Evolutionary conservation across 2,113 vertebrate genomes (phyloP).

Genomic region (Pelobates fuscus): DNA sequence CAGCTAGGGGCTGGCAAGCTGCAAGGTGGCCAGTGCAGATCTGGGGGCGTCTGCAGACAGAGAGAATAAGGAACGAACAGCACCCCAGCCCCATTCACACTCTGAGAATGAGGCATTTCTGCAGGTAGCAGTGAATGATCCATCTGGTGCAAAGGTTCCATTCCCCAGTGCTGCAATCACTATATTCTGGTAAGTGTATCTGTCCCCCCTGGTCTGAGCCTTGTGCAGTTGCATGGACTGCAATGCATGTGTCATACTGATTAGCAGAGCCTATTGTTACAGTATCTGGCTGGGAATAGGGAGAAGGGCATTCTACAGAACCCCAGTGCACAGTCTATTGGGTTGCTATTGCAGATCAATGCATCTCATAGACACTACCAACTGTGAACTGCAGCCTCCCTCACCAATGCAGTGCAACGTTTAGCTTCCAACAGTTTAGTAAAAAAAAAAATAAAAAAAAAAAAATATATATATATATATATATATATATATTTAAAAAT

Average conservation of each 20-base stretch:
- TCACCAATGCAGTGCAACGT: background rate
- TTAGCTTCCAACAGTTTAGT: too few relatives aligned
- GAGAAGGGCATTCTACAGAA: background rate
- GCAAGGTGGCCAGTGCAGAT: background rate
- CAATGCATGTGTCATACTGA: constrained; percentile 9
- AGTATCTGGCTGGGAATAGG: background rate
- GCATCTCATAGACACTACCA: background rate
- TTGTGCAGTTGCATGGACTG: background rate
- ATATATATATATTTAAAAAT: background rate
- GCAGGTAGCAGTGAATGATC: constrained; percentile 19
- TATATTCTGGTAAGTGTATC: constrained; percentile 29
- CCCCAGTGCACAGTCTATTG: background rate
- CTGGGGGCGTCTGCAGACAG: background rate
- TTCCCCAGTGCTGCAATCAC: constrained; percentile 28
- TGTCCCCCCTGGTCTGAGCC: background rate
- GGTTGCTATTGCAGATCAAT: background rate
- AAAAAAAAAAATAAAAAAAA: too few relatives aligned
- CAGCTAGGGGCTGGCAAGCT: background rate
- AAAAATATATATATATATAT: too few relatives aligned
- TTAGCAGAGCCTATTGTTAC: background rate
- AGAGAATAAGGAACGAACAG: too few relatives aligned
- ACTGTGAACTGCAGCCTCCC: constrained; percentile 7
- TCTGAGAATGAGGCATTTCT: background rate
- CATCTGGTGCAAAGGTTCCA: background rate
- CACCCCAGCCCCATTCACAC: background rate